These are phyloP conservation scores for Phainopepla nitens DNA, from an alignment of 2,113 vertebrate species.

Conservation along the genomic window DNA sequence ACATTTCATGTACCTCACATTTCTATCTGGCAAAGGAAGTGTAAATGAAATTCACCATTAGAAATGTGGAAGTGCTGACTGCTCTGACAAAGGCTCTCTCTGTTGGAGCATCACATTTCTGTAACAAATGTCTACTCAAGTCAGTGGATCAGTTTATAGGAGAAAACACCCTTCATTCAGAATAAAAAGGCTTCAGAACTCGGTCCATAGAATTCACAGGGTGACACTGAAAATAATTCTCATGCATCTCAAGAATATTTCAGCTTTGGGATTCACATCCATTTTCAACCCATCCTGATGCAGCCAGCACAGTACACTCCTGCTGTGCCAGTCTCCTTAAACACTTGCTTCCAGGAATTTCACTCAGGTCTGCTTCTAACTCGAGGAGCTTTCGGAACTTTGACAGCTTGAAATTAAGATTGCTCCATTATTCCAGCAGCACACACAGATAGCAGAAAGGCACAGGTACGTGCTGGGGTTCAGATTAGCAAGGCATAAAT, in stretches of 20 bases:
- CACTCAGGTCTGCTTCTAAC: not conserved
- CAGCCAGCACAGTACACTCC: fast-evolving
- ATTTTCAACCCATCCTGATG: not conserved
- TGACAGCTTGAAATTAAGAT: not conserved
- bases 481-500: not conserved
- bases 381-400: not conserved
- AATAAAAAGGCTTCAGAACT: not conserved
- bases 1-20: not conserved
- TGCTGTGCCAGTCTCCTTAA: not conserved
- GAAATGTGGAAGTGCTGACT: not conserved
- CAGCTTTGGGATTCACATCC: not conserved
- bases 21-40: not conserved
- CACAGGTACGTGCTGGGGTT: not conserved
- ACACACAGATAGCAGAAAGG: not conserved
- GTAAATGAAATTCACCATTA: not conserved
- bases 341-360: not conserved
- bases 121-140: not conserved
- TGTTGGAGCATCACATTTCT: not conserved
- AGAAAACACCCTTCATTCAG: not conserved
- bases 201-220: fast-evolving
- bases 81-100: not conserved
- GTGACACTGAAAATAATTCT: not conserved
- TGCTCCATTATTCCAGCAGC: not conserved
- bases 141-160: not conserved
- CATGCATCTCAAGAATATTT: not conserved